Evolutionary conservation across 35 echinoderm and acorn worm species (phyloP), one percentile per base, ranked within the genome.

Genomic region (Patiria miniata): DNA sequence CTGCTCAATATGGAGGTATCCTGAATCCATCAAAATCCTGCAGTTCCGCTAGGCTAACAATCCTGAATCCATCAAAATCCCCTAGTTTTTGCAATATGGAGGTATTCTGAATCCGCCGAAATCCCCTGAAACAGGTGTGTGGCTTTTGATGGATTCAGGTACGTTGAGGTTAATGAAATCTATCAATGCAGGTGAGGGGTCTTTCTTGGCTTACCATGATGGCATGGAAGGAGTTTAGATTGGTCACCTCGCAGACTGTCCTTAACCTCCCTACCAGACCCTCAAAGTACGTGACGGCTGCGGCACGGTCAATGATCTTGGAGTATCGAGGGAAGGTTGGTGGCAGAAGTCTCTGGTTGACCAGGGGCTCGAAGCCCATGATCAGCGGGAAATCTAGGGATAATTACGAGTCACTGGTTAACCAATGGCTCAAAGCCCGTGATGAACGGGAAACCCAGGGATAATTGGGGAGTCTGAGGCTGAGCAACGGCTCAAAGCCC

Each of bases 301-400:
- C 80, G 22, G 83, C 21, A 38, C 88, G 39, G 38, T 81, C 88
- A 36, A 97, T 89, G 16, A 97, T 97, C 81, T 97, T 97, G 61
- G 91, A 84, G 87, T 97, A 97, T 23, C 95, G 84, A 39, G 95
- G 95, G 56, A 97, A 97, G 1, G 95, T 97, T 30, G 95, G 95
- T 44, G 95, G 95, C 2, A 97, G 83, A 23, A 97, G 59, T 39
- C 95, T 77, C 65, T 97, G 95, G 59, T 97, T 97, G 36, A 97
- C 91, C 8, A 97, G 84, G 3, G 95, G 95, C 76, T 97, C 95
- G 85, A 97, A 97, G 5, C 95, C 95, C 95, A 97, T 97, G n/a
- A 97, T 68, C 37, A 81, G 36, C 7, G 95, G 83, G 53, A 87
- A 90, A 53, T 97, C 95, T 97, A 83, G 1, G 36, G 29, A 61